Evolutionary conservation across 2,888 invertebrate genomes (phyloP).

Genomic region (Onchidella celtica): DNA sequence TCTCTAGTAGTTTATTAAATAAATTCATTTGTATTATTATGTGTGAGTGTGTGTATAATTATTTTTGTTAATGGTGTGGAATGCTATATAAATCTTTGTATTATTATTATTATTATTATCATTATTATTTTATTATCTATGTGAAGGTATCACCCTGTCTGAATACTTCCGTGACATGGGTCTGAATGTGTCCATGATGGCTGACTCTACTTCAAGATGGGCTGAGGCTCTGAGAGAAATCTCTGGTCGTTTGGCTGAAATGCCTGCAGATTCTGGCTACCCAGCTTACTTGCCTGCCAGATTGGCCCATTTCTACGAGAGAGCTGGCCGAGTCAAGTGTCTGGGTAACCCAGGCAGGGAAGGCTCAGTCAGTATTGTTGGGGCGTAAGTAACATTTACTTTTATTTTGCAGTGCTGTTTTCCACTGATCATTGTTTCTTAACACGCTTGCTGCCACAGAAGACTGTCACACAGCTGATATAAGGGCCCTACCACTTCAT

Average conservation of each 20-base stretch:
- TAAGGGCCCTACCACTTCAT: too few relatives aligned
- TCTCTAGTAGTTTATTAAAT: too few relatives aligned
- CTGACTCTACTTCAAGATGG: constrained; percentile 99
- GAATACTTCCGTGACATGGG: constrained; percentile 99
- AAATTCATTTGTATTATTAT: too few relatives aligned
- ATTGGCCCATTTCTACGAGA: constrained; percentile 99
- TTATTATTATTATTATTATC: too few relatives aligned
- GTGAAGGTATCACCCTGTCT: constrained; percentile 99
- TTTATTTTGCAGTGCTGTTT: too few relatives aligned
- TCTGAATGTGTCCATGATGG: constrained; percentile 99
- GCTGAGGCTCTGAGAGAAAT: constrained; percentile 99
- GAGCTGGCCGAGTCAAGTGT: constrained; percentile 98
- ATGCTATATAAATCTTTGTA: too few relatives aligned
- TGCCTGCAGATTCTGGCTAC: constrained; percentile 98
- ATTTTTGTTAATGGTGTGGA: too few relatives aligned
- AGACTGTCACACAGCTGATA: too few relatives aligned
- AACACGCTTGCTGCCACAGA: too few relatives aligned
- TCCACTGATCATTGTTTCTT: too few relatives aligned
- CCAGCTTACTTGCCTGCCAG: constrained; percentile 99
- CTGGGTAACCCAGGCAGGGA: constrained; percentile 98
- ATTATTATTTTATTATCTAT: too few relatives aligned
- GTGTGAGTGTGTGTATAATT: too few relatives aligned
- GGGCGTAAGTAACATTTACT: constrained; percentile 85
- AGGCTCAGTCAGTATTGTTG: constrained; percentile 99
- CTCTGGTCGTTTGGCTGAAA: constrained; percentile 99